These are phyloP conservation scores for Seriola quinqueradiata DNA, from an alignment of 2,113 vertebrate genomes.

Conservation along the genomic window DNA sequence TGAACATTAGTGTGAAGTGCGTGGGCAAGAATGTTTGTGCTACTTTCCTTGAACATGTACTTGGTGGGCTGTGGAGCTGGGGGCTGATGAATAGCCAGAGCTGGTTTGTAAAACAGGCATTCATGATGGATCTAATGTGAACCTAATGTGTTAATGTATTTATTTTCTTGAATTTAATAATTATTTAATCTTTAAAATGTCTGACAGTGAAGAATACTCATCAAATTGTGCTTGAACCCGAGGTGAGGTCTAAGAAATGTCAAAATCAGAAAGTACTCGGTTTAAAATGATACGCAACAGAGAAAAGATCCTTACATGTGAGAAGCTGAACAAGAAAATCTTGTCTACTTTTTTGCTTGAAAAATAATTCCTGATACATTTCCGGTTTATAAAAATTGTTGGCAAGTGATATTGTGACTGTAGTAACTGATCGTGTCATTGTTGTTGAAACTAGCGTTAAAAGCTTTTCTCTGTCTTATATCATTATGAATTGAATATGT, in stretches of 20 bases:
- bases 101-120: neutral
- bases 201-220: neutral
- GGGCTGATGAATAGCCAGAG: conserved; percentile 3
- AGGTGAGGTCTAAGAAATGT: neutral
- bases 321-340: too few species aligned
- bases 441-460: neutral
- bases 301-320: too few species aligned
- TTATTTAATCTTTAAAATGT: neutral
- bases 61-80: neutral
- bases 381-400: neutral
- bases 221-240: neutral
- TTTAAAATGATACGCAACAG: too few species aligned
- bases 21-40: conserved; percentile 29
- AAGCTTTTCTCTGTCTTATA: neutral
- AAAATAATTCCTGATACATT: conserved; percentile 1
- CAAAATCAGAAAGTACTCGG: too few species aligned
- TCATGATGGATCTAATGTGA: conserved; percentile 22
- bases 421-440: neutral
- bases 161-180: neutral
- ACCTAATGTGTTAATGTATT: neutral
- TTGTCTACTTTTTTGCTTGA: neutral
- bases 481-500: neutral
- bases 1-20: conserved; percentile 29
- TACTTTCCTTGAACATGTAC: conserved; percentile 8
- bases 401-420: neutral